Percentiles rank a stretch among this genome's conserved stretches.
phyloP scores from a whole-genome alignment of 2,113 vertebrate genomes.

The Stegastes partitus region DNA sequence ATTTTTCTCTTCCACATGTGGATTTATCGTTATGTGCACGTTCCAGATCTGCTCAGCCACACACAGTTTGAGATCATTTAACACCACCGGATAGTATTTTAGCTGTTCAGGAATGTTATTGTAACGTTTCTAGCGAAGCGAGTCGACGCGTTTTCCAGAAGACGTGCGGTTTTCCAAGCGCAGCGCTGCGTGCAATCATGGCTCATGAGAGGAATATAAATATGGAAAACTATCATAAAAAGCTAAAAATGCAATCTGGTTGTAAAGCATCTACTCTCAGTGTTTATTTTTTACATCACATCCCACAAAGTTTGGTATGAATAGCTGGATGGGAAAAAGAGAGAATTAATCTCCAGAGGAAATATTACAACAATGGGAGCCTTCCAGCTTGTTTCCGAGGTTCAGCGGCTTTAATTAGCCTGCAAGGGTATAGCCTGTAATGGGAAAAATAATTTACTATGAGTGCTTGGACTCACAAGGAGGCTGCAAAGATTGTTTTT shows the following conservation, averaged over 20 bases:
- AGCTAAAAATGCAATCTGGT: not conserved
- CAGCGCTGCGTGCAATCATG: not conserved
- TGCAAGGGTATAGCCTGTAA: not conserved
- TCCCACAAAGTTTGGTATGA: not conserved
- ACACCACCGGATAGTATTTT: constrained; percentile 26
- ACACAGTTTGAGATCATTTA: constrained; percentile 1
- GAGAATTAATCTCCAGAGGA: not conserved
- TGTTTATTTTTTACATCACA: constrained; percentile 12
- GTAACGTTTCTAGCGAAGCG: not conserved
- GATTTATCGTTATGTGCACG: constrained; percentile 13
- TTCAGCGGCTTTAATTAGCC: constrained; percentile 2
- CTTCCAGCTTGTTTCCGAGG: constrained; percentile 16
- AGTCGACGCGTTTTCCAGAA: not conserved
- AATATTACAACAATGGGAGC: not conserved
- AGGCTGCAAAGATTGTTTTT: constrained; percentile 12
- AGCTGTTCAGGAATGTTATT: constrained; percentile 37
- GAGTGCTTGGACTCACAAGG: not conserved
- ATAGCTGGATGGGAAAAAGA: not conserved
- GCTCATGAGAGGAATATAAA: constrained; percentile 2
- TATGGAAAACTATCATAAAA: not conserved
- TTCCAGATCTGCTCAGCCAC: not conserved
- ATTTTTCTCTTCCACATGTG: not conserved
- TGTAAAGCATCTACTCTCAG: not conserved
- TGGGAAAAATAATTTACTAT: constrained; percentile 4
- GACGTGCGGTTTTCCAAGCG: not conserved